Evolutionary conservation across 2,888 invertebrate species (phyloP), one percentile per base, ranked within the genome.

Genomic region (Lasioglossum zephyrum): DNA sequence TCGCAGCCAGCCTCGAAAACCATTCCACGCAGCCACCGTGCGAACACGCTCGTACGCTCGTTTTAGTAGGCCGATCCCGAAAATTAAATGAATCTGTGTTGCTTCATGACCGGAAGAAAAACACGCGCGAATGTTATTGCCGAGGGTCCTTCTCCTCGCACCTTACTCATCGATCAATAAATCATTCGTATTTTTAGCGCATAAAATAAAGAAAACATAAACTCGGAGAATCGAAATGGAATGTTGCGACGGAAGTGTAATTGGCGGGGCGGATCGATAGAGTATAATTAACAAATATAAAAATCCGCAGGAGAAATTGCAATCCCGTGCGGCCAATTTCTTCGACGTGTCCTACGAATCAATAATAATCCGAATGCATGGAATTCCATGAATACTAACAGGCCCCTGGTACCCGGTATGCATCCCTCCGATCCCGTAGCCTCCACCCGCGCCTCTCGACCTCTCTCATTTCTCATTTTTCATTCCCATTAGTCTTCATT

Each of bases 41-140:
- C 66, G 31, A 69, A 63, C 57, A 63, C 73, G 53, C 39, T 77
- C 49, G 66, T 41, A 73, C 77, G 79, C 87, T 75, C 84, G 86
- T 88, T 87, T 89, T 70, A 84, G 85, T 78, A 72, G 79, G 47
- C 47, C 78, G 72, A 22, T 79, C 66, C 73, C 76, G 72, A 89
- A 60, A 89, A 91, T 91, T 88, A 91, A 91, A 91, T 89, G 88
- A 91, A 91, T 91, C 86, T 82, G 84, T 81, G 82, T 73, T 77
- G 77, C 57, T 57, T 77, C 70, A 53, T 84, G 73, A 85, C 47
- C 84, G 70, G 81, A 84, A 75, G 87, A 82, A 89, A 89, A 84
- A 88, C 84, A 84, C 47, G 75, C 77, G 85, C 83, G 86, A 87
- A 88, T 82, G 85, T 84, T 78, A 87, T 88, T 83, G 82, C 18